Evolutionary conservation across 2,113 vertebrate species (phyloP).

Genomic region (Leptosomus discolor): DNA sequence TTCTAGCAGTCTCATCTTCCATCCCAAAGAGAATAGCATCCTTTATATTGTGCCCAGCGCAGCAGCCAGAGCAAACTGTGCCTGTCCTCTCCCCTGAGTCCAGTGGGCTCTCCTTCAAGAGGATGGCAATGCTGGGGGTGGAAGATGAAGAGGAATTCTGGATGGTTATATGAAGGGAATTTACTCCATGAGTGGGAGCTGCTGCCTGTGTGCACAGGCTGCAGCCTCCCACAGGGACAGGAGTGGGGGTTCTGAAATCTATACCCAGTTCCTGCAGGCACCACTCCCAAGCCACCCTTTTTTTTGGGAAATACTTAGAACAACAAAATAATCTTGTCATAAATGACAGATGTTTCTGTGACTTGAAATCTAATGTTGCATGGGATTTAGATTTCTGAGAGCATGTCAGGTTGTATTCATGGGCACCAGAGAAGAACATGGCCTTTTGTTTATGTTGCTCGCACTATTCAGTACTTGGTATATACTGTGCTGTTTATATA

Average conservation of each 20-base stretch:
- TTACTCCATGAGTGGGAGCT: not conserved
- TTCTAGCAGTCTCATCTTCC: not conserved
- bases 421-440: not conserved
- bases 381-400: not conserved
- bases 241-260: not conserved
- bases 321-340: not conserved
- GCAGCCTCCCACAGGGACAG: not conserved
- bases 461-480: not conserved
- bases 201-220: not conserved
- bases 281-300: not conserved
- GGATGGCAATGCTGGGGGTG: accelerated
- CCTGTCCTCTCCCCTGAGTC: not conserved
- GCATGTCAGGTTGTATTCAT: not conserved
- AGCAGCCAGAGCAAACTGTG: not conserved
- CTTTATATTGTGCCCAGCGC: not conserved
- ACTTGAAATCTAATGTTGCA: not conserved
- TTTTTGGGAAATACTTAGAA: not conserved
- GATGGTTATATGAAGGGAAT: not conserved
- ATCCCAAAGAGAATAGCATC: not conserved
- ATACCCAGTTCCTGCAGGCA: not conserved
- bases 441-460: not conserved
- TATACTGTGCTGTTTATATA: not conserved
- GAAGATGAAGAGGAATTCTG: not conserved
- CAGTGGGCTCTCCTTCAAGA: too few relatives aligned
- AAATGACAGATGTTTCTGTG: not conserved